Percentiles rank a stretch among this genome's conserved stretches.
Conservation (phyloP, 2,888 invertebrate genomes). For the Byasa hedistus region DNA sequence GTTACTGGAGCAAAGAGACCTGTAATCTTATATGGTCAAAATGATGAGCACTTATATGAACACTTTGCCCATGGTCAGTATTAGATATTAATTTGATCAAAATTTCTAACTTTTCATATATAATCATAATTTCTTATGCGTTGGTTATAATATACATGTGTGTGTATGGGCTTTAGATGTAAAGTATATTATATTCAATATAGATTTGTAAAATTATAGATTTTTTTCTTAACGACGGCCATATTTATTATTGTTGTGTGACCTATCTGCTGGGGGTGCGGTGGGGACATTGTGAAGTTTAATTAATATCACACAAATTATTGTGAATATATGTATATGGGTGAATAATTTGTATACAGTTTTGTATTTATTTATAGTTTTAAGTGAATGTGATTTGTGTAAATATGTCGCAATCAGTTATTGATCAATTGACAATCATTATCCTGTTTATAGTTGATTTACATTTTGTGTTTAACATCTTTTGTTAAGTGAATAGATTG, state of each 20-base stretch:
- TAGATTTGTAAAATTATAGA: background rate
- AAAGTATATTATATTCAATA: background rate
- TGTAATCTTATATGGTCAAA: no score
- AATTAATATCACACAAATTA: background rate
- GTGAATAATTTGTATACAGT: background rate
- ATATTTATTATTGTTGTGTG: slow-evolving; percentile 55
- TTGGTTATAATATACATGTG: no score
- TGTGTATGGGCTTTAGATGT: no score
- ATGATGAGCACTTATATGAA: no score
- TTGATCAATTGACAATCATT: no score
- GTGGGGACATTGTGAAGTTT: slow-evolving; percentile 30
- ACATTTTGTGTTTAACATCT: background rate
- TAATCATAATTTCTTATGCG: no score
- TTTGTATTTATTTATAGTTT: background rate
- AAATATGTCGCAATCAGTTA: background rate
- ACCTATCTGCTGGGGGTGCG: slow-evolving; percentile 68
- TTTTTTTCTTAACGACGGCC: slow-evolving; percentile 45
- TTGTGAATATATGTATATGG: background rate
- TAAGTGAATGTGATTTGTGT: background rate
- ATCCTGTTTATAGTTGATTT: background rate
- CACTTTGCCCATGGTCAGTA: no score
- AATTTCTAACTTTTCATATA: no score
- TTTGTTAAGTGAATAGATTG: no score
- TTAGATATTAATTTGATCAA: no score
- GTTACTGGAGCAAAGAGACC: no score